These are phyloP conservation scores for Cirrhinus molitorella DNA, from an alignment of 2,797 vertebrate species.

Conservation along the genomic window DNA sequence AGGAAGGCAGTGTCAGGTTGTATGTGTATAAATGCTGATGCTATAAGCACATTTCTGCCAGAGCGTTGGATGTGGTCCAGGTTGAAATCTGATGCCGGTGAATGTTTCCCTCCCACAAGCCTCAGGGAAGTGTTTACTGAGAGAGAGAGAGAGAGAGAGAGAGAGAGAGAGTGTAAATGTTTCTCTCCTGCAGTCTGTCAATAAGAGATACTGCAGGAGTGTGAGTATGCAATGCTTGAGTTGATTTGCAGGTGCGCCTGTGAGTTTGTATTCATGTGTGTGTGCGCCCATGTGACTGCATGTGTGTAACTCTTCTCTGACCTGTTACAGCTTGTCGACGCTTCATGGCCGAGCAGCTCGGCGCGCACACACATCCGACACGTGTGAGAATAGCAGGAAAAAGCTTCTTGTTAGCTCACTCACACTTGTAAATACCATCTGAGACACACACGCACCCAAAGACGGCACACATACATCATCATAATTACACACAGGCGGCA, in stretches of 20 bases:
- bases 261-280: conserved; percentile 20
- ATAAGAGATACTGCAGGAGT: conserved; percentile 57
- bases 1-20: conserved; percentile 31
- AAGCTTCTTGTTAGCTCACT: conserved; percentile 34
- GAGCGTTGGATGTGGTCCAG: conserved; percentile 57
- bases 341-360: conserved; percentile 42
- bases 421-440: conserved; percentile 39
- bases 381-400: conserved; percentile 29
- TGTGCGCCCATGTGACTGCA: conserved; percentile 28
- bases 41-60: conserved; percentile 61
- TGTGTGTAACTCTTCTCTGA: conserved; percentile 48
- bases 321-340: conserved; percentile 59
- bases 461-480: conserved; percentile 31
- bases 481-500: conserved; percentile 40
- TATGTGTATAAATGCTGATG: conserved; percentile 55
- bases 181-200: conserved; percentile 62
- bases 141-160: conserved; percentile 38
- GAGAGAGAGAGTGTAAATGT: conserved; percentile 53
- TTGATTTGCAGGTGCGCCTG: conserved; percentile 42
- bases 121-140: conserved; percentile 59
- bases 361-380: conserved; percentile 34
- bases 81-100: conserved; percentile 62
- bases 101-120: conserved; percentile 64
- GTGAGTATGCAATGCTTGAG: conserved; percentile 45
- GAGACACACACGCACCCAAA: conserved; percentile 23